phyloP scores from a whole-genome alignment of 2,797 vertebrate species.

The Propithecus perrieri region DNA sequence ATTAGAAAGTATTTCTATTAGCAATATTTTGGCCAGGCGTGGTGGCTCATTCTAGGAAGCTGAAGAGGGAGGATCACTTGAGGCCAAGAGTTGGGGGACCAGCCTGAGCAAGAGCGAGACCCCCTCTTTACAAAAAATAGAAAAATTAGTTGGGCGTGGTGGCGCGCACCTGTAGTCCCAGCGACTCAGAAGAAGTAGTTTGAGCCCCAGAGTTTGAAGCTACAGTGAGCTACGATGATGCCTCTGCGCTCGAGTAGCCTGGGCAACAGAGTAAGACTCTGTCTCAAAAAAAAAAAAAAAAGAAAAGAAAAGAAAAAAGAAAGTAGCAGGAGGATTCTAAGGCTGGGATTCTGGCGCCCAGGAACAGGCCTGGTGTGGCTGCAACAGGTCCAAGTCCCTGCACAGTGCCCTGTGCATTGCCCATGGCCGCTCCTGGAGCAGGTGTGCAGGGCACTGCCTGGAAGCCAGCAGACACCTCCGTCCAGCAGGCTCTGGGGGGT shows the following conservation, averaged over 20 bases:
- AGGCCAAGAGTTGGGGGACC: background rate
- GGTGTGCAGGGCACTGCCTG: background rate
- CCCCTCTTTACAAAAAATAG: background rate
- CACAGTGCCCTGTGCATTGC: background rate
- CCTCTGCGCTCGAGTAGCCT: background rate
- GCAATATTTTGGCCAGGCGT: background rate
- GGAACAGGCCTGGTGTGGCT: background rate
- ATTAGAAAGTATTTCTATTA: background rate
- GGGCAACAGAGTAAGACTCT: background rate
- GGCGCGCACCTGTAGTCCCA: background rate
- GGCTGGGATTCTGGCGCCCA: background rate
- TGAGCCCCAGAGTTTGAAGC: background rate
- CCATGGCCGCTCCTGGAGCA: fast-evolving
- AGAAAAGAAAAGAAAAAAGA: too few species aligned
- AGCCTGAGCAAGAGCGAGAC: background rate
- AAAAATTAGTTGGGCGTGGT: background rate
- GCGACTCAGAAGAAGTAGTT: background rate
- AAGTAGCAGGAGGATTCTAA: background rate
- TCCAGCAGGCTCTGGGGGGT: background rate
- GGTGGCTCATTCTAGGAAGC: background rate
- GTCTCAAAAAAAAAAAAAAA: background rate
- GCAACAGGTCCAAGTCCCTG: background rate
- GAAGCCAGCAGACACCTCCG: background rate
- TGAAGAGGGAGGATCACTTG: background rate
- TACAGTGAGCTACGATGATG: background rate